phyloP scores from a whole-genome alignment of 2,888 invertebrate species.

The Diploptera punctata region DNA sequence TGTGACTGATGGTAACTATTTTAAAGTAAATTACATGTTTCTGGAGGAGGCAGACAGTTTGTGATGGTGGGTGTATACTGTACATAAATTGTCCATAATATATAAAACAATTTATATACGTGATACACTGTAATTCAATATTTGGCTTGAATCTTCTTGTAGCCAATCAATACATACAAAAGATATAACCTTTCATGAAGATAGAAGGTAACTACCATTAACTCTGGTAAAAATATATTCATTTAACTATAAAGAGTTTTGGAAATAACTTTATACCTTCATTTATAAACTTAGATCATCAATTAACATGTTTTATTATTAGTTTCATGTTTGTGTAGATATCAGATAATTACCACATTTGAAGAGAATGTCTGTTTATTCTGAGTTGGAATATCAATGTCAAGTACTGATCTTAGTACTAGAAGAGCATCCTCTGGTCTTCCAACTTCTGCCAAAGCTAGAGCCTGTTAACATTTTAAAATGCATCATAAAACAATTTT shows the following conservation, averaged over 20 bases:
- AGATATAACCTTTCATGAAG: no score
- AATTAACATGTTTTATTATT: neutral
- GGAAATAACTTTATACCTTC: neutral
- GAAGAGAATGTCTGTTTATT: conserved; percentile 66
- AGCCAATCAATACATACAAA: no score
- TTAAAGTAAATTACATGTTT: no score
- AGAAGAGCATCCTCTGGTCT: conserved; percentile 69
- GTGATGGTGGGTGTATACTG: no score
- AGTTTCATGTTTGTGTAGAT: neutral
- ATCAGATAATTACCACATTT: conserved; percentile 66
- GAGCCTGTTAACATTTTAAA: conserved; percentile 56
- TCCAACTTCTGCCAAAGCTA: conserved; percentile 65
- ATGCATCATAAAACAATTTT: no score
- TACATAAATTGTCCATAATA: no score
- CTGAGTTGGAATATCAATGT: conserved; percentile 61
- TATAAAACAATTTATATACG: no score
- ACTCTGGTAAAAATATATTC: neutral
- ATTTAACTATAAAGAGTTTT: neutral
- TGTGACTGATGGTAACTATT: no score
- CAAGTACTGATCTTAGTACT: conserved; percentile 63
- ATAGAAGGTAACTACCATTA: no score
- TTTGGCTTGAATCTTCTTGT: no score
- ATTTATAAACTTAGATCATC: neutral
- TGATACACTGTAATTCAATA: no score
- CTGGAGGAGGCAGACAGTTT: no score